These are phyloP conservation scores for Nettapus auritus DNA, from an alignment of 2,113 vertebrate species.

Conservation along the genomic window DNA sequence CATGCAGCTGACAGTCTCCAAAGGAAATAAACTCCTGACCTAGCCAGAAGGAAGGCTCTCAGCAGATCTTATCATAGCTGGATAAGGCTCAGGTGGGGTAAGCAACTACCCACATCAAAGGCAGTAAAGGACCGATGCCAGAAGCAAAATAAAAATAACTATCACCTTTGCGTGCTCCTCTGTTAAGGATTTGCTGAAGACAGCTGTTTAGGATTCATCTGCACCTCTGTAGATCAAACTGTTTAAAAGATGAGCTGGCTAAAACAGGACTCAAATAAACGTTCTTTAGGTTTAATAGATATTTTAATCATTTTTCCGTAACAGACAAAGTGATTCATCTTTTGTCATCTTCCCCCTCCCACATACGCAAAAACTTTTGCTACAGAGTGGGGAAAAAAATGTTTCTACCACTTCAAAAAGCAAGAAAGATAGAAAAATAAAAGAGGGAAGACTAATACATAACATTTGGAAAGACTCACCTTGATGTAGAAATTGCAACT, in stretches of 20 bases:
- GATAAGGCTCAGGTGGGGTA: not conserved
- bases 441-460: not conserved
- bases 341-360: not conserved
- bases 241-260: not conserved
- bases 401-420: not conserved
- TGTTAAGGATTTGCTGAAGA: not conserved
- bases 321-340: not conserved
- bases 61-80: not conserved
- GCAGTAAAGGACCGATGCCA: not conserved
- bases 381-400: not conserved
- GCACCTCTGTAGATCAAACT: not conserved
- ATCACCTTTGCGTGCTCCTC: not conserved
- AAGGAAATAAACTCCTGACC: not conserved
- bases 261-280: not conserved
- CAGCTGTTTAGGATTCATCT: not conserved
- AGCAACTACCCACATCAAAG: not conserved
- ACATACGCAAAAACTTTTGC: not conserved
- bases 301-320: constrained; percentile 29
- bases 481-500: not conserved
- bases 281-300: not conserved
- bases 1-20: not conserved
- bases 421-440: not conserved
- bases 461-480: not conserved
- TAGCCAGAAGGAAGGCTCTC: not conserved
- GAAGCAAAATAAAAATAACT: not conserved